Conservation (phyloP, 2,888 invertebrate species). For the Rugalucina vietnamica region DNA sequence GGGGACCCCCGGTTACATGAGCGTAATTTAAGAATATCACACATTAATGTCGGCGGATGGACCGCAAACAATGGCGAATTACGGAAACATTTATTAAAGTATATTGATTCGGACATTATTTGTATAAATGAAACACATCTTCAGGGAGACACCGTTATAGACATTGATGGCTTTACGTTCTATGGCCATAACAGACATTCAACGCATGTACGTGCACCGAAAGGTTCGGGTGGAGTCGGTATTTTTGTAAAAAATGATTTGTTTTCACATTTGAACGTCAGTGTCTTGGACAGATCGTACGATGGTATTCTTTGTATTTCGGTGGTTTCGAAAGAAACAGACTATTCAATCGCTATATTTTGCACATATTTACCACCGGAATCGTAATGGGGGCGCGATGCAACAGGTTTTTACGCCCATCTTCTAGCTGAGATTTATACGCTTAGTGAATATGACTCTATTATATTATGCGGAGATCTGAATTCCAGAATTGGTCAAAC, state of each 20-base stretch:
- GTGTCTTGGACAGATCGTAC: neutral
- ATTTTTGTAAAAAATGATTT: neutral
- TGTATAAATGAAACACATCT: neutral
- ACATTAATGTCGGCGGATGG: no score
- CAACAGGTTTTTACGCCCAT: conserved; percentile 11
- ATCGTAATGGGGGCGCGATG: conserved; percentile 16
- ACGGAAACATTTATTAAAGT: no score
- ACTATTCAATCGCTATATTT: neutral
- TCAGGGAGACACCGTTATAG: neutral
- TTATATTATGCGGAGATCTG: neutral
- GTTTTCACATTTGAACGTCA: neutral
- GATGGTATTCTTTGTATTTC: conserved; percentile 11
- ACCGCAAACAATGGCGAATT: no score
- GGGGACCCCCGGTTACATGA: no score
- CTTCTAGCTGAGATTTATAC: conserved; percentile 9
- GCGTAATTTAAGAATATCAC: no score
- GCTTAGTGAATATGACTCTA: neutral
- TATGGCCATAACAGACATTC: neutral
- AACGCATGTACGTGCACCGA: neutral
- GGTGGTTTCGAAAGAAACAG: neutral
- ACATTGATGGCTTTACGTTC: neutral
- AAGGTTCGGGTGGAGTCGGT: neutral
- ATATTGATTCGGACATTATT: neutral
- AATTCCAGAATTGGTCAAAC: neutral
- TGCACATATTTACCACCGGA: conserved; percentile 20